These are phyloP conservation scores for Phyllopteryx taeniolatus DNA, from an alignment of 2,113 vertebrate species.

Conservation along the genomic window DNA sequence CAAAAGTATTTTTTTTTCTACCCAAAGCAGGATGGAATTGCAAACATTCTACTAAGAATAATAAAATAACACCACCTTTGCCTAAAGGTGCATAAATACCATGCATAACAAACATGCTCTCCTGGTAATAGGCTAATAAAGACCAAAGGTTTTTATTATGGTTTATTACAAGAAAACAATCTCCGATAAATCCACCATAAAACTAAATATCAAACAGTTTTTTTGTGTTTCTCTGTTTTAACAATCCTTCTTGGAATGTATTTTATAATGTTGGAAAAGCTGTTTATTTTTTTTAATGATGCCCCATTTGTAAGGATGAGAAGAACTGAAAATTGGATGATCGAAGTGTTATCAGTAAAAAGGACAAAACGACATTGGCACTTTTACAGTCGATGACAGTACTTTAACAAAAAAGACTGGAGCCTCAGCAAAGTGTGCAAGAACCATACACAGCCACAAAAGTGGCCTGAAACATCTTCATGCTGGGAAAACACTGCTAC, in stretches of 20 bases:
- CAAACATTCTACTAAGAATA: not conserved
- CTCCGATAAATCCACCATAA: too few relatives aligned
- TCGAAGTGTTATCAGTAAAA: not conserved
- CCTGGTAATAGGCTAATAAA: not conserved
- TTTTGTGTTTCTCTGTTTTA: too few relatives aligned
- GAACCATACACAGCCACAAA: too few relatives aligned
- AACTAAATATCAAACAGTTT: too few relatives aligned
- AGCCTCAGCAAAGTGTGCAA: too few relatives aligned
- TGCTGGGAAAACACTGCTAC: too few relatives aligned
- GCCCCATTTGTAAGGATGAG: not conserved
- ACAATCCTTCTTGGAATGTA: not conserved
- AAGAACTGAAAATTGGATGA: not conserved
- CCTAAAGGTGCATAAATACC: not conserved
- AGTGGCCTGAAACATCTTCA: too few relatives aligned
- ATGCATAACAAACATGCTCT: not conserved
- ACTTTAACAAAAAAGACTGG: too few relatives aligned
- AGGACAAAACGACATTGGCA: not conserved
- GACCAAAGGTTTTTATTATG: not conserved
- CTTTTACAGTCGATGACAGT: not conserved
- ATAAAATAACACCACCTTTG: not conserved
- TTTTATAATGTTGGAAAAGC: not conserved
- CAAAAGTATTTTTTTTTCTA: conserved; percentile 26
- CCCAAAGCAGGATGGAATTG: conserved; percentile 6
- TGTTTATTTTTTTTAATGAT: not conserved
- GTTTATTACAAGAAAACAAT: not conserved